A percentile compares a stretch with the other conserved stretches of the same genome.
These are phyloP conservation scores for Smithornis capensis DNA, from an alignment of 2,113 vertebrate species.

Conservation along the genomic window DNA sequence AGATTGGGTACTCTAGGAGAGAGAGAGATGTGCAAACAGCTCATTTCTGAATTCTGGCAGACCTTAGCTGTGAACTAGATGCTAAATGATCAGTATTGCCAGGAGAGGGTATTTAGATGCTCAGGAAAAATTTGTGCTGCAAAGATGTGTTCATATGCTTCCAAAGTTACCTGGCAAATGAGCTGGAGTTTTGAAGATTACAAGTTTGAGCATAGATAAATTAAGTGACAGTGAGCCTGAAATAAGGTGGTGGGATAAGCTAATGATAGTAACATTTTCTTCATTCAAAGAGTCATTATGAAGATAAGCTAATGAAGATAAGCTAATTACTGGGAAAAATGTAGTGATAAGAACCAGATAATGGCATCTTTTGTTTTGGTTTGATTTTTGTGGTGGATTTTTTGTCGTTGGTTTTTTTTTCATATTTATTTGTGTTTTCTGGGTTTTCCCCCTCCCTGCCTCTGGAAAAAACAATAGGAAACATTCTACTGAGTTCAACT, in stretches of 20 bases:
- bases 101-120: background rate
- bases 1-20: background rate
- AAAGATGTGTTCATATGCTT: background rate
- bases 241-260: background rate
- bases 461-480: background rate
- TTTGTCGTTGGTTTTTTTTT: background rate
- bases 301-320: background rate
- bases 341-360: background rate
- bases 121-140: background rate
- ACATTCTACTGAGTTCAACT: background rate
- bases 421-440: background rate
- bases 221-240: background rate
- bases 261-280: background rate
- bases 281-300: background rate
- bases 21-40: background rate
- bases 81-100: background rate
- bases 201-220: background rate
- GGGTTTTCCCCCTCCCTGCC: fast-evolving
- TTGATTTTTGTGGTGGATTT: background rate
- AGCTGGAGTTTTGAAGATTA: background rate
- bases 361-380: background rate
- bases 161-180: background rate
- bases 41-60: background rate
- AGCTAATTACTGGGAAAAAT: background rate
- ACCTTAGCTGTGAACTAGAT: background rate